Percentiles rank a stretch among this genome's conserved stretches.
Conservation (phyloP, 2,888 invertebrate genomes). For the Frankliniella intonsa region DNA sequence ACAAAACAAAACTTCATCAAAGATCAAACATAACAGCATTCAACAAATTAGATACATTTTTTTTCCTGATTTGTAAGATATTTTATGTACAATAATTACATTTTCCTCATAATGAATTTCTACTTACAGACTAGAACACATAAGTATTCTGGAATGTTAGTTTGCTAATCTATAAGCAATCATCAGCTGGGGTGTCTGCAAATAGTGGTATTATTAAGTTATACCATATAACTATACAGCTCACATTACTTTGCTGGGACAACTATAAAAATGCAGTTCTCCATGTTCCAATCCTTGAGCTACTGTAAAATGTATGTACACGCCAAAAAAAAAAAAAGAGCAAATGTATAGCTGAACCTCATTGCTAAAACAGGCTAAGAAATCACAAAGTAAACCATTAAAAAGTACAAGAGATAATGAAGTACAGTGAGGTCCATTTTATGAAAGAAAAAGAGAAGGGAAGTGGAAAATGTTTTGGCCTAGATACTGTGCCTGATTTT, state of each 20-base stretch:
- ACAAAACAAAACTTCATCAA: slow-evolving; percentile 4
- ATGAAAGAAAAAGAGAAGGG: not conserved
- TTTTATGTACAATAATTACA: slow-evolving; percentile 21
- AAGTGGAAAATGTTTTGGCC: too few relatives aligned
- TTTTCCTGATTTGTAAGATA: not conserved
- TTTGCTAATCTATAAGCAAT: not conserved
- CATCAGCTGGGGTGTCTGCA: not conserved
- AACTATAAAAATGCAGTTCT: not conserved
- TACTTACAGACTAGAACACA: slow-evolving; percentile 13
- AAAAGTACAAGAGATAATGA: not conserved
- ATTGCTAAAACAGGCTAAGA: not conserved
- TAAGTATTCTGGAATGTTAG: not conserved
- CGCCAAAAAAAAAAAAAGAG: not conserved
- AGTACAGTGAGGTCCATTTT: not conserved
- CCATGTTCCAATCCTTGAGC: not conserved
- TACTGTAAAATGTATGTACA: not conserved
- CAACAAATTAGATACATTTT: slow-evolving; percentile 11
- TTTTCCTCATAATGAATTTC: not conserved
- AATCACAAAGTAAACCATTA: not conserved
- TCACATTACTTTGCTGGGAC: not conserved
- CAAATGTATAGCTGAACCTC: not conserved
- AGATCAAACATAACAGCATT: slow-evolving; percentile 2
- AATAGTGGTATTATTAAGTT: too few relatives aligned
- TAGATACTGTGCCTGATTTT: too few relatives aligned
- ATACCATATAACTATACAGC: not conserved